These are phyloP conservation scores for Daubentonia madagascariensis DNA, from an alignment of 2,113 vertebrate species.

Conservation along the genomic window DNA sequence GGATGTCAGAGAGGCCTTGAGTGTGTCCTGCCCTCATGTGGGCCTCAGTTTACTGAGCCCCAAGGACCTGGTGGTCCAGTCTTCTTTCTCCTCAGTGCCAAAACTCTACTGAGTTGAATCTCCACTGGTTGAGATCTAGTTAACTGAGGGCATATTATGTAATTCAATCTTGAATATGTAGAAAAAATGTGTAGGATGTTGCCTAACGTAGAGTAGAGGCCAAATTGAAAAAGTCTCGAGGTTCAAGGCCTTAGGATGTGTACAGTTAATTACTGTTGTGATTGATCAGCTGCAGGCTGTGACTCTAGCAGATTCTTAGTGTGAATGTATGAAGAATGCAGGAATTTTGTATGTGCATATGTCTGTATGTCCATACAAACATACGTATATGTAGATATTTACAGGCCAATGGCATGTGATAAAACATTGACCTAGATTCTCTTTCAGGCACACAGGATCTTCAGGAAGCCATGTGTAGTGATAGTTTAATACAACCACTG, in stretches of 20 bases:
- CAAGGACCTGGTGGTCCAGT: background rate
- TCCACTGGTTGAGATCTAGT: background rate
- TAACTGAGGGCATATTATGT: background rate
- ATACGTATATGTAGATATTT: fast-evolving
- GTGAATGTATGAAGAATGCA: background rate
- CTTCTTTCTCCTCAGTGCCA: background rate
- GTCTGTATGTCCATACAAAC: background rate
- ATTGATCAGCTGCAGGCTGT: background rate
- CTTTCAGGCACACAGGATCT: background rate
- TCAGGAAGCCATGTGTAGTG: background rate
- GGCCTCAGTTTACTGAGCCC: background rate
- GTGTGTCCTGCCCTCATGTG: fast-evolving
- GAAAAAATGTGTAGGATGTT: background rate
- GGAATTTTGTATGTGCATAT: background rate
- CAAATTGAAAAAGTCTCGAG: background rate
- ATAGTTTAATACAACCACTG: slow-evolving; percentile 26
- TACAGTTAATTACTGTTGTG: background rate
- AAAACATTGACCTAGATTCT: slow-evolving; percentile 50
- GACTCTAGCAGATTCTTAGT: too few relatives aligned
- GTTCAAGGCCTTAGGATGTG: background rate
- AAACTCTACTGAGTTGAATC: background rate
- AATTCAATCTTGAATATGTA: background rate
- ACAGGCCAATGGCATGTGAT: background rate
- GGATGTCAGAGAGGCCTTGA: background rate
- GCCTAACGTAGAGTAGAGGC: background rate